Base-by-base conservation (phyloP, 64 coral and sea anemone genomes). In the Actinia equina region DNA sequence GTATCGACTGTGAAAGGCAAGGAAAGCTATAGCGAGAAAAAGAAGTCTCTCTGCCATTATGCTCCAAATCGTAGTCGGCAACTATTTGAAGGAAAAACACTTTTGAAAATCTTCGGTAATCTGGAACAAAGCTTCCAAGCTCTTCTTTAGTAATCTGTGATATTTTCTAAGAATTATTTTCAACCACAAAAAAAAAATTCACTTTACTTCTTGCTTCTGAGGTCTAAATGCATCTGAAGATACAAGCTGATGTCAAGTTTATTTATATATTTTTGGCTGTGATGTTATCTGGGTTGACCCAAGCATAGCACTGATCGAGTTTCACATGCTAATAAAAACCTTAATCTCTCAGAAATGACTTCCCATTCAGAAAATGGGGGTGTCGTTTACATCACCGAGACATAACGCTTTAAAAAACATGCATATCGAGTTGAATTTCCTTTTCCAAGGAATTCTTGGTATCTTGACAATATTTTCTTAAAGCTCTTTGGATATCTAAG, bases 201-300 rank as follows among this genome's bases (percentile, higher is more conserved):
- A 16, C 37, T 42, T 37, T 74, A 26, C 69, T 74, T 27, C 12
- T 69, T 41, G 25, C 12, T 74, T 74, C 69, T 74, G 10, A 30
- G 55, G 23, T 74, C 26, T 30, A 30, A 41, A 12, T 37, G 69
- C 25, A 74, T 13, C 69, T 74, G 69, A 74, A 74, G 69, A 74
- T 74, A 74, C 7, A 30, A 74, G 25, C 69, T 37, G 69, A 11
- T 25, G 7, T 74, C 26, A 41, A 74, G 69, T 74, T 74, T 74
- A 74, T 26, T 74, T 74, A 74, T 74, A 14, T 74, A 74, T 74
- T 74, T 27, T 74, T 11, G 69, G 37, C 69, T 74, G 69, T 74
- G 69, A 74, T 74, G 26, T 74, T 74, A 74, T 74, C 69, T 74
- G 27, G 69, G 69, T 25, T 74, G 69, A 74, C 69, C 69, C 26